Base-by-base conservation (phyloP, 2,888 invertebrate species). In the Glyphotaelius pellucidus region DNA sequence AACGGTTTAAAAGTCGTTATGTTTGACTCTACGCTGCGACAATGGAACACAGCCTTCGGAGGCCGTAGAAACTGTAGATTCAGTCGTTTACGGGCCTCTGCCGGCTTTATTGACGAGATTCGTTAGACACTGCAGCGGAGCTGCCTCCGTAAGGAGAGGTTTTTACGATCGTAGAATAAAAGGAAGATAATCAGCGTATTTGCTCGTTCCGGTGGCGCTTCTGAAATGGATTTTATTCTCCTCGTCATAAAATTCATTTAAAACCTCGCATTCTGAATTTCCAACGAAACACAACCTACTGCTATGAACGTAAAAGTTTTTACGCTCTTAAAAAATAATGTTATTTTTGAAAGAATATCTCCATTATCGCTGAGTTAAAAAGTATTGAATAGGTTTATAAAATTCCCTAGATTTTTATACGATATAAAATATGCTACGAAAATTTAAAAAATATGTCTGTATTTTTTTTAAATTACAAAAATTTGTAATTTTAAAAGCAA, bases 11-110 rank as follows among this genome's bases (percentile, higher is more conserved):
- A 38, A 85, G 85, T 85, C 85, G 85, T 85, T 85, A 85, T 38
- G 85, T 85, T 85, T 85, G 85, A 38, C 85, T 85, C 7, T 38
- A 12, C 35, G 3, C 19, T 52, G 52, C 52, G 85, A 42, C 42
- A 85, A 42, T 90, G 25, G 89, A 25, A 67, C 52, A 25, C 52
- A 67, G 52, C 52, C 52, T 67, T 67, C 52, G 52, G 83, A 91
- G 84, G 35, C 83, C 32, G 32, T 83, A 31, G 83, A 91, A 42
- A 30, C 83, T 83, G 32, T 83, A 15, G 19, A 83, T 83, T 83
- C 35, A 32, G 83, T 31, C 83, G 19, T 83, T 81, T 32, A 83
- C 52, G 19, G 52, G 25, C 52, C 19, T 32, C 31, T 83, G 83
- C 32, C 31, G 31, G 31, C 32, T 35, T 83, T 35, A 83, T 31